Base-by-base conservation (phyloP, 2,113 vertebrate species). In the Chrysochloris asiatica region DNA sequence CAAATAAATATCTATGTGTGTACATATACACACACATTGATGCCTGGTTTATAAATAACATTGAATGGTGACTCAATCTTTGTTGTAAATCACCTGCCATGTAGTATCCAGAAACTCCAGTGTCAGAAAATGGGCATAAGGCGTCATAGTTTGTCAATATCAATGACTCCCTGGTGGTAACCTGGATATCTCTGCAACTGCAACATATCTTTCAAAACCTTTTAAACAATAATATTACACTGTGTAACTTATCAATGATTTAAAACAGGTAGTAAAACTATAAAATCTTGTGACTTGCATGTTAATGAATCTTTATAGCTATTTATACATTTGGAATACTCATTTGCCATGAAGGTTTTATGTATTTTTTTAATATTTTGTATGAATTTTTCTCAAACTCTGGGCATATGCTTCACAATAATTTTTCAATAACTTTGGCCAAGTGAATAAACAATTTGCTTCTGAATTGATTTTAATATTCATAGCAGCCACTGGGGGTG, bases 381-480 rank as follows among this genome's bases (percentile, higher is more conserved):
- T 13, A 89, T 41, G 11, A 92, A 38, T 6, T 75, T 54, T 79
- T 93, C 78, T 89, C 65, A 83, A 69, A 89, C 65, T 45, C 48
- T 30, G 75, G 54, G 41, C 26, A 61, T 38, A 71, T 12, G 41
- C 9, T 86, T 87, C 77, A 7, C 45, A 91, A 86, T 87, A 71
- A 30, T 14, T 79, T 75, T 91, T 38, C 12, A 92, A 19, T 26
- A 21, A 83, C 24, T 78, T 67, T 38, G 26, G 63, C 33, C 67
- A 78, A 22, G 28, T 84, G 12, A 45, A 76, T 36, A 76, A 93
- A 73, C 43, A 69, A 69, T 52, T n/a, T 75, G 59, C 48, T 76
- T 72, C 47, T 79, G 41, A 95, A 80, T 2, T 77, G 13, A 84
- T 81, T 72, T n/a, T 26, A 65, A 89, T n/a, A 76, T 87, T 71